Percentiles rank a stretch among this genome's conserved stretches.
Evolutionary conservation across 2,113 vertebrate species (phyloP).

Genomic region (Embiotoca jacksoni): DNA sequence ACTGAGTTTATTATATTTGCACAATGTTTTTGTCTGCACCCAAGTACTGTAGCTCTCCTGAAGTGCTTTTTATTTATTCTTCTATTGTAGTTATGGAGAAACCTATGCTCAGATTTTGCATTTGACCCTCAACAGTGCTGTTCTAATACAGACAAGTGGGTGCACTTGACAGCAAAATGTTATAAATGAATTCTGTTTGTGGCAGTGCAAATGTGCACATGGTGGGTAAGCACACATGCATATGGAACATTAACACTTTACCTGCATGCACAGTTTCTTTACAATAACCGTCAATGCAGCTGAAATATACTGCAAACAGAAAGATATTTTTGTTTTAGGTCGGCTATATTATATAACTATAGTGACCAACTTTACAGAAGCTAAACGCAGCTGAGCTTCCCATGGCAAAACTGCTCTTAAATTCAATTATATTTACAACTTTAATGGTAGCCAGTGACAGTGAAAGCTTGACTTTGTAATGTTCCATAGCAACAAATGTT

Average conservation of each 20-base stretch:
- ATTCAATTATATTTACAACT: too few species aligned
- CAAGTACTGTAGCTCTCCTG: neutral
- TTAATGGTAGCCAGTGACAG: too few species aligned
- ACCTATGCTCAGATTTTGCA: constrained; percentile 4
- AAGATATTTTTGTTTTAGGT: too few species aligned
- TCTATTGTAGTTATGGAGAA: constrained; percentile 9
- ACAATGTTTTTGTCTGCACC: neutral
- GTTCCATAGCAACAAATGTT: neutral
- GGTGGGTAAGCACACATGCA: neutral
- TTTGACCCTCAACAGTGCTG: constrained; percentile 2
- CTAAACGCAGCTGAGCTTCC: too few species aligned
- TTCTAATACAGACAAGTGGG: neutral
- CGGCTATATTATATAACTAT: too few species aligned
- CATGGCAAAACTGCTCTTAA: too few species aligned
- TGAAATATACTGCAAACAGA: too few species aligned
- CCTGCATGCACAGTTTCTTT: neutral
- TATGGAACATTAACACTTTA: neutral
- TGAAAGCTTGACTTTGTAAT: neutral
- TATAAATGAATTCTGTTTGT: neutral
- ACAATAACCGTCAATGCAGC: too few species aligned
- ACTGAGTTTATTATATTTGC: constrained; percentile 8
- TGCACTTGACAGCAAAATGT: neutral
- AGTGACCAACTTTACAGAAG: too few species aligned
- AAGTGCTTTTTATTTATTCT: constrained; percentile 4
- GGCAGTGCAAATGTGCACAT: neutral